A percentile compares a stretch with the other conserved stretches of the same genome.
Evolutionary conservation across 2,888 invertebrate species (phyloP).

Genomic region (Parnassius orleans): DNA sequence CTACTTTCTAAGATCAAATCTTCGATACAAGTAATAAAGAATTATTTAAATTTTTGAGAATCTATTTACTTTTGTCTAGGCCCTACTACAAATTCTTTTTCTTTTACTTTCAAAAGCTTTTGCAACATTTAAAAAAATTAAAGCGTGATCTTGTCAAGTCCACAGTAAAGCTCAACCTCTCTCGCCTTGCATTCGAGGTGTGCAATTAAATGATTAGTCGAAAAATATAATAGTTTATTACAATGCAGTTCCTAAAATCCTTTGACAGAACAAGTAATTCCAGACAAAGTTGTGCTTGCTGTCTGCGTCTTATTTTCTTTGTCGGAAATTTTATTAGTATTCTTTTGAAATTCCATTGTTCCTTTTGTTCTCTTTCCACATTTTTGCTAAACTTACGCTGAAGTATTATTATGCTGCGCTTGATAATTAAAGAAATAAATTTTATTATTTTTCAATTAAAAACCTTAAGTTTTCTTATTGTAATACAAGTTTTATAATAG

Average conservation of each 20-base stretch:
- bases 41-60: no score
- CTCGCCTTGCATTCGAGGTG: no score
- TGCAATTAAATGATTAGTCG: no score
- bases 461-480: neutral
- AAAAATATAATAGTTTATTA: conserved; percentile 39
- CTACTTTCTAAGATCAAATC: no score
- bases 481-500: neutral
- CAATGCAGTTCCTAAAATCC: conserved; percentile 22
- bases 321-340: conserved; percentile 14
- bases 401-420: conserved; percentile 2
- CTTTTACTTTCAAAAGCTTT: no score
- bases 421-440: conserved; percentile 6
- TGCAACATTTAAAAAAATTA: no score
- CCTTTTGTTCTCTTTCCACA: conserved; percentile 22
- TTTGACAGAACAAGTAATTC: conserved; percentile 2
- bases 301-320: conserved; percentile 13
- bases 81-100: no score
- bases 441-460: neutral
- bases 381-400: conserved; percentile 17
- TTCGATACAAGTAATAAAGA: no score
- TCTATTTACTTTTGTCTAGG: no score
- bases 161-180: no score
- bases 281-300: conserved; percentile 5
- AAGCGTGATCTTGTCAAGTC: no score
- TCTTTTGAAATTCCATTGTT: conserved; percentile 16